Percentiles rank a stretch among this genome's conserved stretches.
Evolutionary conservation across 35 echinoderm and acorn worm genomes (phyloP).

Genomic region (Anneissia japonica): DNA sequence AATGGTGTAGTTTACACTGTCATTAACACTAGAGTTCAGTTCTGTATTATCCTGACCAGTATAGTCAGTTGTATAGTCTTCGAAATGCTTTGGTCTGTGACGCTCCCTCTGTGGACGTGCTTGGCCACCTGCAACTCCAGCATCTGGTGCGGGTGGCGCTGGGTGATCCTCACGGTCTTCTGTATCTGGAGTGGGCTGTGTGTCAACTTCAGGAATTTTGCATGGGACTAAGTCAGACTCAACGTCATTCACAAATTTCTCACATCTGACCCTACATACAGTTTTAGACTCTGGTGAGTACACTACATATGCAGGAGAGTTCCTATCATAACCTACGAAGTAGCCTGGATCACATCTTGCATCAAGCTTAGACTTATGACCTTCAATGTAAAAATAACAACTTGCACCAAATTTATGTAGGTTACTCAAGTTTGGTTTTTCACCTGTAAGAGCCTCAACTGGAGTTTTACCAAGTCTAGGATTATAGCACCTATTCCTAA

Average conservation of each 20-base stretch:
- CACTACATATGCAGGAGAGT: not conserved
- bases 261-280: not conserved
- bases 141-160: no score
- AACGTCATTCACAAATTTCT: not conserved
- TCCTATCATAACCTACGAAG: not conserved
- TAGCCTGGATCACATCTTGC: not conserved
- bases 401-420: not conserved
- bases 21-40: no score
- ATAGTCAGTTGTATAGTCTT: not conserved
- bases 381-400: not conserved
- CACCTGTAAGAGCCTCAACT: not conserved
- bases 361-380: not conserved
- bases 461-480: not conserved
- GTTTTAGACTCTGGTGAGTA: not conserved
- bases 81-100: not conserved
- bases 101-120: slow-evolving; percentile 11
- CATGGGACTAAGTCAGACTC: not conserved
- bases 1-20: no score
- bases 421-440: not conserved
- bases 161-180: not conserved
- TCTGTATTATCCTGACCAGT: not conserved
- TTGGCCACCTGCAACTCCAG: not conserved
- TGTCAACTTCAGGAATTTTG: no score
- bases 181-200: no score
- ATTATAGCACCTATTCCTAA: not conserved